Evolutionary conservation across 2,113 vertebrate genomes (phyloP), one percentile per base, ranked within the genome.

Genomic region (Clarias batrachus): DNA sequence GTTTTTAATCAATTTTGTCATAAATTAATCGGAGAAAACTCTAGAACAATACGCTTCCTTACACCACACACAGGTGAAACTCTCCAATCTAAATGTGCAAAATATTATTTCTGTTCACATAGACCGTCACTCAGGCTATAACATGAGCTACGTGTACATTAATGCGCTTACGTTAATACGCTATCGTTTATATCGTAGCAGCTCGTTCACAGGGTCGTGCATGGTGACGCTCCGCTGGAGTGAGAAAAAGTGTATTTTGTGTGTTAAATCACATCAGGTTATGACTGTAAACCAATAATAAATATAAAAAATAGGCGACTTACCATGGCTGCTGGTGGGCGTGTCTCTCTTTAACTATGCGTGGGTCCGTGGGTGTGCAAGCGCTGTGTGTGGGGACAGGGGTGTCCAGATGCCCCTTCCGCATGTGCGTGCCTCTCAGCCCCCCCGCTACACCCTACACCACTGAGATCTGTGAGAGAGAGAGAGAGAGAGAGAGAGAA

Each of bases 391-490:
- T 86, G 85, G 86, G 93, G 94, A 95, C 89, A 91, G 89, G 82
- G 92, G 87, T 89, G 89, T 89, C 82, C 62, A 91, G 91, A 93
- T 92, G 95, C 94, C 94, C 91, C 92, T 95, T 97, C 97, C 95
- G 97, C 97, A 99, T 99, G 97, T 96, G 97, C 93, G 93, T 95
- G 90, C 89, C 92, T 96, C 95, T 94, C 92, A 90, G 91, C 93
- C 94, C 93, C 93, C 92, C 95, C 93, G 90, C 94, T 86, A n/a
- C 92, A 94, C 89, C 56, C 87, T 93, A 91, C 89, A 90, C 81
- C 62, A 59, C 82, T 25, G 37, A 84, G 76, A 89, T 91, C 87
- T 92, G 83, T 86, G 23, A 90, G 94, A 93, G 93, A 96, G 91
- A 91, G 90, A 65, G 89, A 37, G 63, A 79, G 59, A 83, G 21